phyloP scores from a whole-genome alignment of 2,113 vertebrate genomes.

The Forbesichthys papilliferus region DNA sequence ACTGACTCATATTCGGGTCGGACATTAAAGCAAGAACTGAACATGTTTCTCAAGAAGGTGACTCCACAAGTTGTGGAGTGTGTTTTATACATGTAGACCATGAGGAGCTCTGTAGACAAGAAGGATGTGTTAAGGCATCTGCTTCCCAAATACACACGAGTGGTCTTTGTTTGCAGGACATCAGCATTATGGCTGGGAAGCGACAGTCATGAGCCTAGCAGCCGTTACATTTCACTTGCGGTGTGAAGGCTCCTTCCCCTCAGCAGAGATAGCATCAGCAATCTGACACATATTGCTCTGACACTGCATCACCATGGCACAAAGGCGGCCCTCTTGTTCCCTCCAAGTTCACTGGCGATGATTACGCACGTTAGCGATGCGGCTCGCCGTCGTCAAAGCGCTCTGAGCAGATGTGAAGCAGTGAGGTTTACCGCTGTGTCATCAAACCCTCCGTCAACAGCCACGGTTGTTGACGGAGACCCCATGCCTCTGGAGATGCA shows the following conservation, averaged over 20 bases:
- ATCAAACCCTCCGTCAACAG: constrained; percentile 48
- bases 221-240: neutral
- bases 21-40: no score
- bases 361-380: constrained; percentile 43
- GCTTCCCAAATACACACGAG: no score
- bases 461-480: constrained; percentile 51
- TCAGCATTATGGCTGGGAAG: neutral
- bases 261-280: constrained; percentile 37
- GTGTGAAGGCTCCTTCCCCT: constrained; percentile 21
- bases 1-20: no score
- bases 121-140: no score
- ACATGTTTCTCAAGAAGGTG: no score
- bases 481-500: constrained; percentile 38
- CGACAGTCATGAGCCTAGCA: no score
- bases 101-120: no score
- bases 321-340: constrained; percentile 18
- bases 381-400: constrained; percentile 47
- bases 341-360: constrained; percentile 37
- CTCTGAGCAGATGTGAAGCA: constrained; percentile 52
- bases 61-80: no score
- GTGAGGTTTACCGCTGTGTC: constrained; percentile 59
- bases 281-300: constrained; percentile 29
- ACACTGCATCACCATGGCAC: constrained; percentile 5
- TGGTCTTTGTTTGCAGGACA: no score
- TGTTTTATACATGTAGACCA: no score